These are phyloP conservation scores for Tadarida brasiliensis DNA, from an alignment of 2,797 vertebrate species.

Conservation along the genomic window DNA sequence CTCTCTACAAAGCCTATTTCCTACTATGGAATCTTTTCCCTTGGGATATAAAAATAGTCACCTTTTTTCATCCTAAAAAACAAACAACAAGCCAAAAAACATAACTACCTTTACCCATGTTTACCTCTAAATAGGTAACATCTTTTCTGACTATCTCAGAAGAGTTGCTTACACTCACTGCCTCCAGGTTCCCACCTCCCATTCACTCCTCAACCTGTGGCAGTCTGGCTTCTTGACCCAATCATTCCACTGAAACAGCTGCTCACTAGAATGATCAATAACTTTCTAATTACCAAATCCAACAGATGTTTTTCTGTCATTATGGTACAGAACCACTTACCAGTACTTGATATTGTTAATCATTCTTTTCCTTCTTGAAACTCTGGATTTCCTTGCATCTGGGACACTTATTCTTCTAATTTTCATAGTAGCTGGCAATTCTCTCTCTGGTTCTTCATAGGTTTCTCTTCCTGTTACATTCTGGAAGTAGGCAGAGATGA, in stretches of 20 bases:
- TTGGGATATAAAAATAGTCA: background rate
- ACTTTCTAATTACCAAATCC: background rate
- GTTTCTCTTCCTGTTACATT: background rate
- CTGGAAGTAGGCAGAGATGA: background rate
- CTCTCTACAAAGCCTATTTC: background rate
- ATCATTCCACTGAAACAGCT: background rate
- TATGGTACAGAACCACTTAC: background rate
- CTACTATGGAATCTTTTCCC: slow-evolving; percentile 12
- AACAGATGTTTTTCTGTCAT: background rate
- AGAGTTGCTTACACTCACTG: background rate
- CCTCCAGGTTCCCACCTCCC: background rate
- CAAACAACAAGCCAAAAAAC: background rate
- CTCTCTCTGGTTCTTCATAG: background rate
- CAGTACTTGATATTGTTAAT: background rate
- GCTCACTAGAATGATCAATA: background rate
- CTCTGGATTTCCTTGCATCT: background rate
- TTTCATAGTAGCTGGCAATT: background rate
- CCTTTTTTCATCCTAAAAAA: background rate
- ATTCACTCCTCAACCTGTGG: background rate
- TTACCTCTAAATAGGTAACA: background rate
- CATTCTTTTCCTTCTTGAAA: slow-evolving; percentile 8
- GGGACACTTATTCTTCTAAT: background rate
- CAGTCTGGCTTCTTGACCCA: background rate
- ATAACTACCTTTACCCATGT: background rate
- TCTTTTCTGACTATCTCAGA: background rate